Conservation (phyloP, 2,797 vertebrate species). For the Cuculus canorus region DNA sequence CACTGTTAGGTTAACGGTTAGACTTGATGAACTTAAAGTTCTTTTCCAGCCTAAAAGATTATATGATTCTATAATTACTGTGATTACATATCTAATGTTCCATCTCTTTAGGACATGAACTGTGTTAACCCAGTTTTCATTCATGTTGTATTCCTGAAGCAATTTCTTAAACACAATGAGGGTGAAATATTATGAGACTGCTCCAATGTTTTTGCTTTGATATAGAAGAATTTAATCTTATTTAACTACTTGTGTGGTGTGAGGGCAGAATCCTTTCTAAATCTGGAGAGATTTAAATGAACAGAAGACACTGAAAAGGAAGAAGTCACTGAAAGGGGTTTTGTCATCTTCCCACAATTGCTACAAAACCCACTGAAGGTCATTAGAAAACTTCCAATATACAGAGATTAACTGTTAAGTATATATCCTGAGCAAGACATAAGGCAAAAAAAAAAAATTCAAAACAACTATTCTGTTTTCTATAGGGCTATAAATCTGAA, state of each 20-base stretch:
- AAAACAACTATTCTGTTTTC: not conserved
- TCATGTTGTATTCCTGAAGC: not conserved
- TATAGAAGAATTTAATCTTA: not conserved
- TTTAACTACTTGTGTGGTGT: not conserved
- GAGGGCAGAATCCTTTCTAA: not conserved
- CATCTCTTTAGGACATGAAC: not conserved
- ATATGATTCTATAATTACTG: not conserved
- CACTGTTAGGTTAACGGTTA: too few species aligned
- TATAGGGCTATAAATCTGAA: not conserved
- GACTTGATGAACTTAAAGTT: too few species aligned
- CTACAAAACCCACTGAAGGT: not conserved
- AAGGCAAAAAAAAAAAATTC: not conserved
- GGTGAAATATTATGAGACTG: not conserved
- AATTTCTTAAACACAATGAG: not conserved
- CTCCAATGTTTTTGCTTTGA: not conserved
- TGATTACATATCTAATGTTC: not conserved
- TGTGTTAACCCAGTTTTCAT: not conserved
- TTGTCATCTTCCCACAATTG: not conserved
- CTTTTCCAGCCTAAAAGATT: too few species aligned
- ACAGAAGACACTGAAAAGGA: not conserved
- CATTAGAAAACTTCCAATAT: not conserved
- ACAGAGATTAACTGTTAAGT: not conserved
- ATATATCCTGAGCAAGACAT: not conserved
- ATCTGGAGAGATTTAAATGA: not conserved
- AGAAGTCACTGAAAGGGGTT: not conserved